Percentiles rank a stretch among this genome's conserved stretches.
phyloP scores from a whole-genome alignment of 2,888 invertebrate species.

The Melanophora roralis region DNA sequence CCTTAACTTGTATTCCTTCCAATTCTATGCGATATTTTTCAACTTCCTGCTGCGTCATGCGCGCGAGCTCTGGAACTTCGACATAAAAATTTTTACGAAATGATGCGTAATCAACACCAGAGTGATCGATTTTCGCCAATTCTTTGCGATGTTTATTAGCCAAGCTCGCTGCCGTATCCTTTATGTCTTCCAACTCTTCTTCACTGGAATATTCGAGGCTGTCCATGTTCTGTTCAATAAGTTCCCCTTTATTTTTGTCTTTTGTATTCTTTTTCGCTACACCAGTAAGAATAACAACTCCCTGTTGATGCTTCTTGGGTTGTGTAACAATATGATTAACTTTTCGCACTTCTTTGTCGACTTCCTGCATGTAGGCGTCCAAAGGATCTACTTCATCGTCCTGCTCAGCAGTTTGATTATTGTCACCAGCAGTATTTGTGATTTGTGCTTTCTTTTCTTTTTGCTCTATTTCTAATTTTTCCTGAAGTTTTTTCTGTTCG shows the following conservation, averaged over 20 bases:
- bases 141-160: constrained; percentile 96
- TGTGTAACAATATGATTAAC: constrained; percentile 77
- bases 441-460: constrained; percentile 77
- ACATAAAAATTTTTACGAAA: constrained; percentile 98
- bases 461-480: constrained; percentile 67
- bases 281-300: constrained; percentile 89
- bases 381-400: constrained; percentile 95
- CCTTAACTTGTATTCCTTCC: constrained; percentile 97
- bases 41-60: constrained; percentile 92
- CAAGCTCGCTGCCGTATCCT: constrained; percentile 91
- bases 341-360: constrained; percentile 79
- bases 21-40: constrained; percentile 91
- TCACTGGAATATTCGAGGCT: constrained; percentile 98
- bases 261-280: constrained; percentile 87
- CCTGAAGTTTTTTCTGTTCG: constrained; percentile 76
- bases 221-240: constrained; percentile 99
- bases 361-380: constrained; percentile 98
- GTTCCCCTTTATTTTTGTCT: constrained; percentile 91
- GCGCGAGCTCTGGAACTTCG: constrained; percentile 95
- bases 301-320: constrained; percentile 77
- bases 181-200: constrained; percentile 96
- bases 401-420: constrained; percentile 60
- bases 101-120: constrained; percentile 89
- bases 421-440: constrained; percentile 71
- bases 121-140: constrained; percentile 93